Evolutionary conservation across 2,113 vertebrate species (phyloP).

Genomic region (Chroicocephalus ridibundus): DNA sequence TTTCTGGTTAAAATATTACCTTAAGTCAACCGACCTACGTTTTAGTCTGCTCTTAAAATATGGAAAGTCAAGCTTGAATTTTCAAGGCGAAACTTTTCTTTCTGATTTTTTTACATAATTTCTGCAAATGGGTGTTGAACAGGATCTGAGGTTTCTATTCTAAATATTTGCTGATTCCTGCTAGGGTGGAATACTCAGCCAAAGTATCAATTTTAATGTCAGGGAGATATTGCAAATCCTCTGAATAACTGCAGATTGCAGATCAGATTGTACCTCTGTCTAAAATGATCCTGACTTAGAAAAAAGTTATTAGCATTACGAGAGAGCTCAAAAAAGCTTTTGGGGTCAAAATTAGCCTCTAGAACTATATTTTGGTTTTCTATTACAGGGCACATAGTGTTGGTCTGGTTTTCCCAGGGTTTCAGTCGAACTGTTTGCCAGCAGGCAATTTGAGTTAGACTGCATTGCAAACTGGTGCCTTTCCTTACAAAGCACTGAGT

Average conservation of each 20-base stretch:
- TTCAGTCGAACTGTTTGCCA: background rate
- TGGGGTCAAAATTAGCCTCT: background rate
- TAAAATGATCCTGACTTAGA: background rate
- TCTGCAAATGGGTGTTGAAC: background rate
- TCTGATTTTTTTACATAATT: background rate
- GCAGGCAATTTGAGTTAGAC: background rate
- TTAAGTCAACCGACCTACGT: slow-evolving; percentile 12
- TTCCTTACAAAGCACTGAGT: slow-evolving; percentile 11
- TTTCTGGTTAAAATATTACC: slow-evolving; percentile 48
- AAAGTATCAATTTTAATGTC: background rate
- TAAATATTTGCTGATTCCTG: background rate
- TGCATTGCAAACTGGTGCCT: background rate
- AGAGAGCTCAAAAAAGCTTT: slow-evolving; percentile 3
- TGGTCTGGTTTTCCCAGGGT: slow-evolving; percentile 45
- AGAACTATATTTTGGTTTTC: slow-evolving; percentile 29
- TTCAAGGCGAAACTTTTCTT: background rate
- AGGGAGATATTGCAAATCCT: background rate
- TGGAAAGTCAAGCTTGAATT: background rate
- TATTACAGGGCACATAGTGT: background rate
- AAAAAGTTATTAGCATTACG: background rate
- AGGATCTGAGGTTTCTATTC: background rate
- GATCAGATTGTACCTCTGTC: background rate
- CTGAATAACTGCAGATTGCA: background rate
- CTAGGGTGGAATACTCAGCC: background rate
- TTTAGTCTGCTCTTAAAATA: background rate